Evolutionary conservation across 2,113 vertebrate species (phyloP).

Genomic region (Carlito syrichta): DNA sequence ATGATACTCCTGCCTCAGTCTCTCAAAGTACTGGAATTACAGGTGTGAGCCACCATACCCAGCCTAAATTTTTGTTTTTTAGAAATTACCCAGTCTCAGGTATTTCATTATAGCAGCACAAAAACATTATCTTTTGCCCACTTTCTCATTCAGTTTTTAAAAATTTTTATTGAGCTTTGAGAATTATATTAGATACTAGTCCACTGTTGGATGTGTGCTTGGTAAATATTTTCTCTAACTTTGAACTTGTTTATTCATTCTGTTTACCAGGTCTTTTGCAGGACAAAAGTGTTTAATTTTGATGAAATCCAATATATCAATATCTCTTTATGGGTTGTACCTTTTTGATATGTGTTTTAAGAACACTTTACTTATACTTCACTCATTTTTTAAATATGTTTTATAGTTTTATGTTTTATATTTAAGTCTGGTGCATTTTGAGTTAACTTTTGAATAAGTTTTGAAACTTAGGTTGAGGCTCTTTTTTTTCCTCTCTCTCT

Average conservation of each 20-base stretch:
- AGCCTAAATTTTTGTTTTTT: not conserved
- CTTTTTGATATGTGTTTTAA: not conserved
- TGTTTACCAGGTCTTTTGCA: not conserved
- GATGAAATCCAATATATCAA: not conserved
- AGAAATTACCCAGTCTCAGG: not conserved
- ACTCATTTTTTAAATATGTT: not conserved
- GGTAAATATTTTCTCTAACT: not conserved
- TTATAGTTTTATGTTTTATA: not conserved
- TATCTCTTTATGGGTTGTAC: not conserved
- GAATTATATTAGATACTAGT: not conserved
- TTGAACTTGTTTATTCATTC: not conserved
- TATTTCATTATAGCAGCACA: not conserved
- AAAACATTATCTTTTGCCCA: not conserved
- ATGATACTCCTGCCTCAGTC: no score
- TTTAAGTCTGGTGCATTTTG: not conserved
- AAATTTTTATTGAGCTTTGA: not conserved
- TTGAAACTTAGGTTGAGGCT: not conserved
- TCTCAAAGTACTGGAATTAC: no score
- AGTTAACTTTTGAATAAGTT: not conserved
- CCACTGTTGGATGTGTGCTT: not conserved
- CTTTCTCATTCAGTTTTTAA: not conserved
- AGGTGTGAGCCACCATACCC: no score
- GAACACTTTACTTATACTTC: not conserved
- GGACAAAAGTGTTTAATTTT: not conserved
- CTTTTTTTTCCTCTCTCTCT: no score